Evolutionary conservation across 1,140 invertebrate genomes (phyloP), one percentile per base, ranked within the genome.

Genomic region (Diabrotica virgifera): DNA sequence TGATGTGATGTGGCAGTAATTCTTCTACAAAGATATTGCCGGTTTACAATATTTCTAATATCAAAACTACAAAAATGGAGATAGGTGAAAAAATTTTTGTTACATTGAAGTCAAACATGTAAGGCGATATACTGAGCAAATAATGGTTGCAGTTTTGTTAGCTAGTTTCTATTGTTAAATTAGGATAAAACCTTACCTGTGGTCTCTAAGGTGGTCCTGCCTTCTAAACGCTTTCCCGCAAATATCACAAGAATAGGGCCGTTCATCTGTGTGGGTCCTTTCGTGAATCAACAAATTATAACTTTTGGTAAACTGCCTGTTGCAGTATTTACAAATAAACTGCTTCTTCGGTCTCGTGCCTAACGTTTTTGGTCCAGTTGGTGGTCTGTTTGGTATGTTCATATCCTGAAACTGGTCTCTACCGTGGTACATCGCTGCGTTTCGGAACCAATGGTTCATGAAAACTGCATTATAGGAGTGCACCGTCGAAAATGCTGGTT

Each of bases 201-300:
- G 95, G 81, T 97, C 95, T 77, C 95, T 83, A n/a, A 98, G 85
- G 82, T 98, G 95, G 81, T 98, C 95, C 78, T 98, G 96, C 77
- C 96, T 83, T 66, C 96, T 84, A 81, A 99, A 99, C 0, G 95
- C 94, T 79, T 99, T 99, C 37, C 93, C 92, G 77, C 97, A 99
- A 70, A 98, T 96, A 80, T 99, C 96, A 81, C 97, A 99, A 36
- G 94, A 92, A 79, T 97, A 99, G 0, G 97, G 97, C 52, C 96
- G 80, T 80, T 98, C 96, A 76, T 98, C 94, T 0, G 96, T 98
- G 77, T 98, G 96, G 0, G 95, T 97, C 56, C 95, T 84, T 77
- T 96, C 94, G 78, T 97, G 95, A 40, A 97, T 97, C 53, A 97
- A 83, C 58, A 98, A 82, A 78, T 98, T 98, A 84, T 98, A 98